Evolutionary conservation across 2,113 vertebrate species (phyloP), one percentile per base, ranked within the genome.

Genomic region (Myxocyprinus asiaticus): DNA sequence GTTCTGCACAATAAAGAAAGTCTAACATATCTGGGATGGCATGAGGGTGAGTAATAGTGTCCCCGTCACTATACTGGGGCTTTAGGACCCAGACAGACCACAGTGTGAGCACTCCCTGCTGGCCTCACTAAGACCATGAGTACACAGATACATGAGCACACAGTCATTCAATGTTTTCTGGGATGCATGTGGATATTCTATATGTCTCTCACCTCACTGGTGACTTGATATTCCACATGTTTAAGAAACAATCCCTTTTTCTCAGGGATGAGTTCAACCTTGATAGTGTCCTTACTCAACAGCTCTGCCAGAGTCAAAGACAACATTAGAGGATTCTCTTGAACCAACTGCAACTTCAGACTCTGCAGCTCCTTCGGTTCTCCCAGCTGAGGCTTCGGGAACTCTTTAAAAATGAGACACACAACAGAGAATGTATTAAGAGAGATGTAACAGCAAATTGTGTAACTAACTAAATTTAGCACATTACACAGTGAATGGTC

Each of bases 161-260:
- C 1, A 33, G 22, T 33, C 22, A 33, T 33, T 33, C 22, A 33
- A 33, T 33, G 3, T 33, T 33, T 33, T 33, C 22, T 33, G 22
- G 3, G 22, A 33, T 33, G 22, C 22, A 33, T 33, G 3, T 33
- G 22, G 22, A 33, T 33, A 33, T 33, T 33, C 22, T 33, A 3
- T 33, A 33, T 33, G 22, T 33, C 22, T 33, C 90, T 89, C 90
- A 94, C 98, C 95, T 98, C 93, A 90, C 96, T 99, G 84, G 94
- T 96, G 84, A 98, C 91, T 85, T 98, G 96, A 42, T 99, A 99
- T 56, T 99, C 98, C 91, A 99, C 96, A 42, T 99, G 96, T 88
- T 99, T 99, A 67, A 99, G 94, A 75, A 99, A 99, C 77, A 99
- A 91, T 15, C 98, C 97, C 81, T 97, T 99, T 93, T 98, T 99